Base-by-base conservation (phyloP, 2,888 invertebrate species). In the Lasioglossum morio region DNA sequence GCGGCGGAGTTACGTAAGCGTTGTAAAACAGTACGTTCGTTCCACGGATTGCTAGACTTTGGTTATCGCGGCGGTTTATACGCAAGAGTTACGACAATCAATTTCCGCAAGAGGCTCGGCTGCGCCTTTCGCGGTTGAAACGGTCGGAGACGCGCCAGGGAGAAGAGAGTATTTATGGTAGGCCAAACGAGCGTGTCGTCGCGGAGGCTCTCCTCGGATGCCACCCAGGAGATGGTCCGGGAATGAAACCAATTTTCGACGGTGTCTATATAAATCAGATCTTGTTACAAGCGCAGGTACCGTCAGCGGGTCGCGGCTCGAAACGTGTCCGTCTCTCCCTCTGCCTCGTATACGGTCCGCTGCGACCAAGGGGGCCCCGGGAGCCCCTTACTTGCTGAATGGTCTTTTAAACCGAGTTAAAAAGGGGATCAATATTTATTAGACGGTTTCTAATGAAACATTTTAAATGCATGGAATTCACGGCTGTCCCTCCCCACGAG, bases 221-320 rank as follows among this genome's bases (percentile, higher is more conserved):
- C 94, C 93, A 92, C 93, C 93, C 94, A 94, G 85, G 86, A 92
- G 92, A 92, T 91, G 91, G 92, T 90, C 90, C 92, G 87, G 91
- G 91, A 92, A 93, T 94, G 94, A 93, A 94, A 94, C 93, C 93
- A 94, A 94, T 94, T 94, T 94, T 94, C 93, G 93, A 89, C 89
- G 91, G 92, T 90, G 92, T 92, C 92, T 90, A 90, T 93, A 94
- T 94, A 94, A 94, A 94, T 94, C 94, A 94, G 94, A 94, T 94
- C 94, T 94, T 92, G 93, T 94, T 94, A 94, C 93, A 91, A 90
- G 90, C 91, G 87, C 89, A 89, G 88, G 90, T 89, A 92, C 76
- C 89, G 88, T 88, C 89, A 89, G 80, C 85, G 83, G 74, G 77
- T 86, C 70, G 70, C 79, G 60, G 37, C 37, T 37, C 72, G 82